phyloP scores from a whole-genome alignment of 2,113 vertebrate genomes.

The Pseudorectes ferrugineus region DNA sequence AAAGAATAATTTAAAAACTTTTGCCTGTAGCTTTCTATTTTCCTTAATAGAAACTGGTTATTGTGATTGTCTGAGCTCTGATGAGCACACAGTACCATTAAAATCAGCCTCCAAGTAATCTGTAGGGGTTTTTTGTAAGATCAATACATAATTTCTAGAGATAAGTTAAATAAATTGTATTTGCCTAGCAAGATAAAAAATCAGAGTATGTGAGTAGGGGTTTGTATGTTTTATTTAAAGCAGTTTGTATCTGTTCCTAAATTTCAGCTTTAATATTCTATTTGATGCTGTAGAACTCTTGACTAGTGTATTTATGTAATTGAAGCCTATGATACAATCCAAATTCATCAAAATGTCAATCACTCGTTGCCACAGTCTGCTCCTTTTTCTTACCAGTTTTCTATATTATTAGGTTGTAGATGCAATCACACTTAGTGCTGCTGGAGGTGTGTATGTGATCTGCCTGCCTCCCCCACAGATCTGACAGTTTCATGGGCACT shows the following conservation, averaged over 20 bases:
- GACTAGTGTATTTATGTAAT: background rate
- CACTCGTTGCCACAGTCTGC: background rate
- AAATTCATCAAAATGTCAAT: background rate
- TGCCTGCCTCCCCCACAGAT: background rate
- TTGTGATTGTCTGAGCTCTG: background rate
- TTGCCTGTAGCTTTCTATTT: background rate
- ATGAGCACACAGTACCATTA: background rate
- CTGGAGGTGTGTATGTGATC: background rate
- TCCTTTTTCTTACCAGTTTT: background rate
- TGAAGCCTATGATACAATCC: background rate
- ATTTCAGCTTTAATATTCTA: background rate
- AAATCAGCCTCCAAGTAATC: background rate
- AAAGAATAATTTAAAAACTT: background rate
- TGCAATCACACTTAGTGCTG: background rate
- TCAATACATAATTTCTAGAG: constrained; percentile 8
- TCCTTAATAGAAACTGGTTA: background rate
- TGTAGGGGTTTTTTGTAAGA: background rate
- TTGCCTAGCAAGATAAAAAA: background rate
- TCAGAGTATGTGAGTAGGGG: background rate
- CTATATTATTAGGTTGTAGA: background rate
- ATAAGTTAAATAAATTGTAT: constrained; percentile 19
- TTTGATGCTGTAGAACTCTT: background rate
- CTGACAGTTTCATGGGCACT: background rate
- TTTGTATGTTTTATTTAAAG: background rate
- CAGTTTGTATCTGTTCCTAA: background rate